Conservation (phyloP, 2,113 vertebrate genomes). For the Lampris megalopsis region DNA sequence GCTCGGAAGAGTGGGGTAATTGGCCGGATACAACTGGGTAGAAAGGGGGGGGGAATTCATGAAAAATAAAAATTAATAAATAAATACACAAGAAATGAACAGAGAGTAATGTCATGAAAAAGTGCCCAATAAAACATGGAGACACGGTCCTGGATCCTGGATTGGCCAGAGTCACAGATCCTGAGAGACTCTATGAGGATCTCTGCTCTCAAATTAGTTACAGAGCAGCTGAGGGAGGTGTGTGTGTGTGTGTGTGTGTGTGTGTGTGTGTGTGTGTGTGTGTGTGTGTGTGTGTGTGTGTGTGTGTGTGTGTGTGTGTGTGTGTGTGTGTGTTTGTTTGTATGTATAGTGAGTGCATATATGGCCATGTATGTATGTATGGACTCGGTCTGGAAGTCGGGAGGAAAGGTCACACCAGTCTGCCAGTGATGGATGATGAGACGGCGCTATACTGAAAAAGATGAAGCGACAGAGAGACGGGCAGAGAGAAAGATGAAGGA, state of each 20-base stretch:
- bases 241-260: background rate
- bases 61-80: too few relatives aligned
- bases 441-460: slow-evolving; percentile 24
- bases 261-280: background rate
- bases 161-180: background rate
- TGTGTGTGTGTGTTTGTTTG: background rate
- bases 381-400: background rate
- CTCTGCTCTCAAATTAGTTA: background rate
- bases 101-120: background rate
- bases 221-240: background rate
- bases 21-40: too few relatives aligned
- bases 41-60: too few relatives aligned
- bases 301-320: slow-evolving; percentile 8
- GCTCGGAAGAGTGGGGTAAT: too few relatives aligned
- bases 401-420: slow-evolving; percentile 31
- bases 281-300: background rate
- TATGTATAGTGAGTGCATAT: background rate
- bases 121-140: too few relatives aligned
- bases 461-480: slow-evolving; percentile 44
- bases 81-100: background rate
- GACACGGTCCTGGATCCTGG: too few relatives aligned
- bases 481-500: slow-evolving; percentile 48
- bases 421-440: slow-evolving; percentile 52
- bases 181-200: slow-evolving; percentile 2
- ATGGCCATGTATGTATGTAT: background rate